Evolutionary conservation across 2,797 vertebrate genomes (phyloP).

Genomic region (Hapalemur alaotrensis): DNA sequence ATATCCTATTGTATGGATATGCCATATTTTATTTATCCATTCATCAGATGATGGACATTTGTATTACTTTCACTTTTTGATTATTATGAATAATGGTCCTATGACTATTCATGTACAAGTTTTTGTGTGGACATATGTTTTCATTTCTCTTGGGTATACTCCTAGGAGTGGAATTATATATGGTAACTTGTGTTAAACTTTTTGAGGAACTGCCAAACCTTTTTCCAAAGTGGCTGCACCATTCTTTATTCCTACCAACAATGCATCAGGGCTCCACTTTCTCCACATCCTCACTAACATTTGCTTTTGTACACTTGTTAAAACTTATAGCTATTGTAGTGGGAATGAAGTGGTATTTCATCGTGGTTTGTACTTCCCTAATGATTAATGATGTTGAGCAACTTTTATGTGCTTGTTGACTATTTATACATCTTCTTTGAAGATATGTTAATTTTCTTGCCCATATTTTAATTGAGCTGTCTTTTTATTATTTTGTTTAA

Average conservation of each 20-base stretch:
- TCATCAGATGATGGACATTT: not conserved
- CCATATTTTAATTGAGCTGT: not conserved
- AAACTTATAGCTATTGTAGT: not conserved
- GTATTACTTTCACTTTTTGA: not conserved
- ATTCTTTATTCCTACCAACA: not conserved
- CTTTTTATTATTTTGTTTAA: constrained; percentile 8
- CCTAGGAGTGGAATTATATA: not conserved
- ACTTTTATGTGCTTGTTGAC: not conserved
- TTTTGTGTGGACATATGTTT: not conserved
- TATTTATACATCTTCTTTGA: not conserved
- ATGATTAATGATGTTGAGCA: not conserved
- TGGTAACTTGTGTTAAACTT: not conserved
- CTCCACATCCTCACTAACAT: not conserved
- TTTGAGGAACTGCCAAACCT: not conserved
- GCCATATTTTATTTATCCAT: not conserved
- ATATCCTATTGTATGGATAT: not conserved
- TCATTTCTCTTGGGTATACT: not conserved
- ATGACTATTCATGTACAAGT: not conserved
- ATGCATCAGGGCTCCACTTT: not conserved
- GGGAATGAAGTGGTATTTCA: not conserved
- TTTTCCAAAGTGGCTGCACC: not conserved
- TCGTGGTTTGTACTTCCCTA: not conserved
- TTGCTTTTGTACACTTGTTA: not conserved
- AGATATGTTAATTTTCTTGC: not conserved
- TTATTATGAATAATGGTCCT: constrained; percentile 9